phyloP scores from a whole-genome alignment of 92 coral and sea anemone genomes.

The Actinostola sp. region DNA sequence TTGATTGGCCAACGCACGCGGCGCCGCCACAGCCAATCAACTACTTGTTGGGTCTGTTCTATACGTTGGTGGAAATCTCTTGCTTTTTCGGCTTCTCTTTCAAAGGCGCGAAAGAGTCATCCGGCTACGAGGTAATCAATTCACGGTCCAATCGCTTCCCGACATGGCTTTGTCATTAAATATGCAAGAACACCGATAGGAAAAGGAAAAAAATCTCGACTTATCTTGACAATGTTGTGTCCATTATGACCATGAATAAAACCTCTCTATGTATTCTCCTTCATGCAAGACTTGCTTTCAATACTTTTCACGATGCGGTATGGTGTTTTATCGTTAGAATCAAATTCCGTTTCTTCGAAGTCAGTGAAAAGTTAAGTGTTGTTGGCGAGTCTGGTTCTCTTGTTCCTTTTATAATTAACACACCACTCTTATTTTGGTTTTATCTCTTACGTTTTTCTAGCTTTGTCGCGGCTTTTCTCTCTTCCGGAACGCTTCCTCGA shows the following conservation, averaged over 20 bases:
- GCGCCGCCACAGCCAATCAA: conserved; percentile 5
- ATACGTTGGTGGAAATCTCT: conserved; percentile 11
- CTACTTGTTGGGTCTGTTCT: neutral
- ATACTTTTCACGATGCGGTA: conserved; percentile 13
- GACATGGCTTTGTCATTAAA: conserved; percentile 13
- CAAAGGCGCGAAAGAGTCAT: conserved; percentile 55
- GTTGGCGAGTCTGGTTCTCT: conserved; percentile 17
- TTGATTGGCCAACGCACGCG: conserved; percentile 39
- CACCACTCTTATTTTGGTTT: neutral
- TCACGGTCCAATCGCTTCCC: conserved; percentile 15
- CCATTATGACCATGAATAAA: conserved; percentile 8
- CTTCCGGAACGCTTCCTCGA: neutral
- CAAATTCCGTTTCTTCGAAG: conserved; percentile 67
- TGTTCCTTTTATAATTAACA: neutral
- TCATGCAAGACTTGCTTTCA: conserved; percentile 29
- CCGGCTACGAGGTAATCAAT: conserved; percentile 18
- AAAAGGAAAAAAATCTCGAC: neutral
- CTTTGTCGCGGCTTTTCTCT: neutral
- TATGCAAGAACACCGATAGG: conserved; percentile 1
- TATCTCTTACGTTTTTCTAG: neutral
- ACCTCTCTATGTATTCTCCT: neutral
- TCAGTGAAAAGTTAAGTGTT: conserved; percentile 84
- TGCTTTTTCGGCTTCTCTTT: conserved; percentile 32
- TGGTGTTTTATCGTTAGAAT: conserved; percentile 64
- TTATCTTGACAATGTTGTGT: conserved; percentile 21